Base-by-base conservation (phyloP, 2,797 vertebrate genomes). In the Glyptemys insculpta region DNA sequence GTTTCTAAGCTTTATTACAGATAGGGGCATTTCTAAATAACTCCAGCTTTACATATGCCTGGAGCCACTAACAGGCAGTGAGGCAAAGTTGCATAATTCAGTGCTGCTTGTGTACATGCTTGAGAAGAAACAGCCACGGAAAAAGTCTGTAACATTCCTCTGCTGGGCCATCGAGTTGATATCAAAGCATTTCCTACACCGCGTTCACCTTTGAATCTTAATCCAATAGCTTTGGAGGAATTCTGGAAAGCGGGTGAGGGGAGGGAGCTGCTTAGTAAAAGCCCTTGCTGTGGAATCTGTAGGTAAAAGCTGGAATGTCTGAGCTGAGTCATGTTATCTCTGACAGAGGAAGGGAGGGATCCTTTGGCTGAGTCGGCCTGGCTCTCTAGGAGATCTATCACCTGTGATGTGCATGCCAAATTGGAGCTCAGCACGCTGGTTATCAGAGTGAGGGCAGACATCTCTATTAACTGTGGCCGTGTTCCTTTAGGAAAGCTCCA, bases 51-150 rank as follows among this genome's bases (percentile, higher is more conserved):
- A 88, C 81, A 87, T 81, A 88, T 81, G 88, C 85, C 76, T 90
- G 27, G 57, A 95, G 92, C 62, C 29, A 79, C 94, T 83, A 2
- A 90, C 49, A 93, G 92, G 92, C 96, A 93, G 91, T 1, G 86
- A 88, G 89, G 90, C 65, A 50, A 34, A 76, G 86, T 97, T 97
- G 96, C 97, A 97, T 87, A 97, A 97, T 78, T 85, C 95, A 84
- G 93, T 5, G 29, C 89, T 94, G 95, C 93, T 95, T 92, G 88
- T 95, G 94, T 86, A 59, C 94, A 91, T 15, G 93, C 90, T 97
- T 98, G 97, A 98, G 96, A 97, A 97, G 93, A 98, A 97, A 96
- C 97, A 98, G 97, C 95, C 92, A 93, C 0, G 96, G 97, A 97
- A 98, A 97, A 98, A 97, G 92, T 95, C 97, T 93, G 94, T 95